Evolutionary conservation across 2,888 invertebrate genomes (phyloP).

Genomic region (Chloroclysta siterata): DNA sequence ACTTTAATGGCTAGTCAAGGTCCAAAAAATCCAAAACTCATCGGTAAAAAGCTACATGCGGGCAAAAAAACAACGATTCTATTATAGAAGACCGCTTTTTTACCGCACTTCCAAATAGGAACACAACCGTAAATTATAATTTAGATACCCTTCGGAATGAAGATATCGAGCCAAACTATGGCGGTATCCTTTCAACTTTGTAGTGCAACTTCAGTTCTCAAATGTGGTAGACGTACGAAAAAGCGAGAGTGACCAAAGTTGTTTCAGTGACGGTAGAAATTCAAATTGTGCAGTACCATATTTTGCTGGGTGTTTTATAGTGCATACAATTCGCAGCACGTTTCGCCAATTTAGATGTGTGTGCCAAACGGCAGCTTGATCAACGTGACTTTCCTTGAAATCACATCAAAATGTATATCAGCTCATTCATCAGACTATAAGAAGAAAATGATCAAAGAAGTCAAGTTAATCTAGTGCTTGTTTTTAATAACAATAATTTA

Average conservation of each 20-base stretch:
- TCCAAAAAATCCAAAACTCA: constrained; percentile 65
- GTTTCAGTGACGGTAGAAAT: constrained; percentile 29
- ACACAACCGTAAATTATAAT: constrained; percentile 82
- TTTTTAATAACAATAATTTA: not conserved
- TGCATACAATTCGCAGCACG: constrained; percentile 70
- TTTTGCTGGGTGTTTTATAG: constrained; percentile 57
- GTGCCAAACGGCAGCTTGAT: constrained; percentile 42
- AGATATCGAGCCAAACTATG: constrained; percentile 76
- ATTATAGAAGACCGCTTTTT: constrained; percentile 78
- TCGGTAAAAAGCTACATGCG: constrained; percentile 70
- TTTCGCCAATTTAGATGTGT: constrained; percentile 69
- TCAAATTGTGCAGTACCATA: constrained; percentile 66
- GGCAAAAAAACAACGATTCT: constrained; percentile 78
- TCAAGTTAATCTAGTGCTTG: too few relatives aligned
- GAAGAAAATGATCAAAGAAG: not conserved
- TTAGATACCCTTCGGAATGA: constrained; percentile 78
- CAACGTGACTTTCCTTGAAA: constrained; percentile 39
- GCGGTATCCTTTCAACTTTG: constrained; percentile 73
- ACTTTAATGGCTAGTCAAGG: constrained; percentile 54
- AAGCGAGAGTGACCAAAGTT: constrained; percentile 12
- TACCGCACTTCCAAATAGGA: constrained; percentile 63
- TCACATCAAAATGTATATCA: constrained; percentile 21
- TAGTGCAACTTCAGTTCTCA: constrained; percentile 67
- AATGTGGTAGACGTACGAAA: constrained; percentile 61
- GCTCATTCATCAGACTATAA: not conserved